phyloP scores from a whole-genome alignment of 1,140 invertebrate species.

The Drosophila carrolli region DNA sequence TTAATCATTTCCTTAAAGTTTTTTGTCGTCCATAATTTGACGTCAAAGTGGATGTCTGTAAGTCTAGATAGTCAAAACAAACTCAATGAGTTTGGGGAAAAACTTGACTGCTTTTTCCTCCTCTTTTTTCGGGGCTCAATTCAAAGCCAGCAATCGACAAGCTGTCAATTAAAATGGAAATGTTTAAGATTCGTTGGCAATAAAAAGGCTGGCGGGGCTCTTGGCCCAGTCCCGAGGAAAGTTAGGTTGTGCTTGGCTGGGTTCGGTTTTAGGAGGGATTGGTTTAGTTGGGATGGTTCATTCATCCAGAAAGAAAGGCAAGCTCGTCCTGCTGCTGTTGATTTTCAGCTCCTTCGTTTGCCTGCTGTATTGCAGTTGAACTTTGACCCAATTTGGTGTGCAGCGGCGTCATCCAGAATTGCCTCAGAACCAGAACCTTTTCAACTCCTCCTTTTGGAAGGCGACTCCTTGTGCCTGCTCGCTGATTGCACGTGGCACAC shows the following conservation, averaged over 20 bases:
- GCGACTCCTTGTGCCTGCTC: constrained; percentile 53
- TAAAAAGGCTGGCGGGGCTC: constrained; percentile 48
- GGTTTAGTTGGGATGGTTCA: constrained; percentile 19
- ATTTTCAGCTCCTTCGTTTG: constrained; percentile 58
- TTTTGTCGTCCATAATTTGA: constrained; percentile 53
- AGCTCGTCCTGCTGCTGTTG: constrained; percentile 41
- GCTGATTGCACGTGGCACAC: constrained; percentile 73
- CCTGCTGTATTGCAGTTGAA: constrained; percentile 74
- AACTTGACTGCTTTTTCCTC: constrained; percentile 23
- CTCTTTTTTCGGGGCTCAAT: constrained; percentile 33
- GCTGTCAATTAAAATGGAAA: constrained; percentile 82
- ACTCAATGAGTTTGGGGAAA: constrained; percentile 44
- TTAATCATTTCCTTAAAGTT: constrained; percentile 17
- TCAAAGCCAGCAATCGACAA: constrained; percentile 70
- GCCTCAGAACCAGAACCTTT: constrained; percentile 40
- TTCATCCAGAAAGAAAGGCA: constrained; percentile 46
- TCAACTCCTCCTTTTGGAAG: constrained; percentile 29
- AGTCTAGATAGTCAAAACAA: constrained; percentile 52
- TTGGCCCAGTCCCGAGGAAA: constrained; percentile 20
- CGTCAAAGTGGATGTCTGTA: constrained; percentile 49
- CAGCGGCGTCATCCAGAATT: constrained; percentile 62
- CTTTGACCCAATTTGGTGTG: constrained; percentile 78
- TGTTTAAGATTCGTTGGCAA: constrained; percentile 75
- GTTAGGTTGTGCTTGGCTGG: constrained; percentile 17
- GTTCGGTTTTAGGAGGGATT: neutral